Evolutionary conservation across 2,113 vertebrate species (phyloP), one percentile per base, ranked within the genome.

Genomic region (Porphyrio hochstetteri): DNA sequence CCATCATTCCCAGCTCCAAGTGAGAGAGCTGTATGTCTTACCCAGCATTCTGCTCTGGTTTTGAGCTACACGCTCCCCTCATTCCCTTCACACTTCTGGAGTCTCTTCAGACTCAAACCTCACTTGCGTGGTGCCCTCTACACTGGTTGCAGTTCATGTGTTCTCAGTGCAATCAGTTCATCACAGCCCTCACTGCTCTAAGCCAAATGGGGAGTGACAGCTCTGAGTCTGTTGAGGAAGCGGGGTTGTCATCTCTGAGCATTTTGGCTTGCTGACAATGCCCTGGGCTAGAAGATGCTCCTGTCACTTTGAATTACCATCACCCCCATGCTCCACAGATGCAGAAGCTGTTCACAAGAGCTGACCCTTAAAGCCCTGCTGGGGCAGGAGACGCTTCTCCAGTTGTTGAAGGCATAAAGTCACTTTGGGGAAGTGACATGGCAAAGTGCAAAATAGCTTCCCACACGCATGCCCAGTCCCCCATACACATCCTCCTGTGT

Each of bases 281-380:
- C 95, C 77, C 1, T 7, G 33, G 94, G 93, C 88, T 33, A 65
- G 57, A 7, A 64, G 94, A 86, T 31, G n/a, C 82, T 89, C 12
- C 92, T 92, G 90, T 91, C 96, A 67, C 71, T 94, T 38, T 42
- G 27, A 27, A 61, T 97, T 13, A 92, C 50, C 5, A 1, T 97
- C 95, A 88, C 16, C 71, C n/a, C 71, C n/a, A 18, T 16, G 60
- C 88, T 90, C 55, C 50, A 46, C 8, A 5, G 86, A 83, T 48
- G 33, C 28, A 10, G 7, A 33, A 86, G 79, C 42, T n/a, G 11
- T 21, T 74, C 79, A 42, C 50, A 59, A 19, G 38, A 61, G 68
- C 42, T 50, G 69, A 89, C 83, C 92, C 90, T 88, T 9, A 5
- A 44, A 92, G 77, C 48, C 53, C 53, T 40, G 42, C 90, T 28